A percentile compares a stretch with the other conserved stretches of the same genome.
Conservation (phyloP, 2,888 invertebrate genomes). For the Stictocephala bisonia region DNA sequence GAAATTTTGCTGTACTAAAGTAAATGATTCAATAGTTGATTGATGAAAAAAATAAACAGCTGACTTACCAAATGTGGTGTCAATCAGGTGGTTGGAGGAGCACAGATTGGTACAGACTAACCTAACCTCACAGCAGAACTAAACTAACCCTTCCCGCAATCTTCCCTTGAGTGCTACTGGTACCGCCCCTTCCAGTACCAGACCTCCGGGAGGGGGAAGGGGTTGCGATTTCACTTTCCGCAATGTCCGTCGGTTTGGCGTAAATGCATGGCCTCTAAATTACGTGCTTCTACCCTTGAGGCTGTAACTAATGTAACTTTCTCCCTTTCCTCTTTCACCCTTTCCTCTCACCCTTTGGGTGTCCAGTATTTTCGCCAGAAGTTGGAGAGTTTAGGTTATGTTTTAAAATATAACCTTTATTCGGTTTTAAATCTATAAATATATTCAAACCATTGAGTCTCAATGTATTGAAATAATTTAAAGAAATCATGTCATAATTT, state of each 20-base stretch:
- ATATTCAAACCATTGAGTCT: no score
- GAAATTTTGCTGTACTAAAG: no score
- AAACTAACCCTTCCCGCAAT: constrained; percentile 2
- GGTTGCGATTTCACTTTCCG: constrained; percentile 31
- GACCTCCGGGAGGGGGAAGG: neutral
- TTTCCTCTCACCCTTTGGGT: no score
- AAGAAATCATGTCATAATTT: no score
- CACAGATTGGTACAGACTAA: neutral
- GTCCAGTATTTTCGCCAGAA: no score
- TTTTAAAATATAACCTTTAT: no score
- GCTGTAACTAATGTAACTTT: neutral
- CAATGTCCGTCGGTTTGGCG: neutral
- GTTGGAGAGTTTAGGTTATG: no score
- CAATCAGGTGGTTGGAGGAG: neutral
- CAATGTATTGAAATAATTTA: no score
- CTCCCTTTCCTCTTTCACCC: constrained; percentile 16
- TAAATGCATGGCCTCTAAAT: neutral
- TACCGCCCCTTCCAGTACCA: neutral
- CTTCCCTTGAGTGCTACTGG: no score
- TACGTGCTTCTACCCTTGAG: neutral
- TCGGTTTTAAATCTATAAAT: no score
- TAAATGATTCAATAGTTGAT: neutral
- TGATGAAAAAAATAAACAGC: neutral
- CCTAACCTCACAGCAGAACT: neutral
- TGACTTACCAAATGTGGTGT: neutral